Percentiles rank a stretch among this genome's conserved stretches.
Evolutionary conservation across 2,113 vertebrate species (phyloP).

Genomic region (Ceratotherium simum): DNA sequence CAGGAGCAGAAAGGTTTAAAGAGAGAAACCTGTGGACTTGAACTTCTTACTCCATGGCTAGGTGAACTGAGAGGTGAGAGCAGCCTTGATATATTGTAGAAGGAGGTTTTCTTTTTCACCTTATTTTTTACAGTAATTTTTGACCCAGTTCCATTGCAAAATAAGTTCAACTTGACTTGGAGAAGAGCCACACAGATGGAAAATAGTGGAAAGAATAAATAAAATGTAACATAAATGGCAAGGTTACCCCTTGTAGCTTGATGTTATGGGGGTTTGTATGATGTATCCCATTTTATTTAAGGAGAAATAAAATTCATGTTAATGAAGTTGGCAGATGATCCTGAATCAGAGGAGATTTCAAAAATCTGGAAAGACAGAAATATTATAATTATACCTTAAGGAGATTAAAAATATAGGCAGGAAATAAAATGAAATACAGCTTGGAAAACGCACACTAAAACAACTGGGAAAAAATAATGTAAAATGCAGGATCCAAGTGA

Average conservation of each 20-base stretch:
- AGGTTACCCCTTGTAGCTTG: conserved; percentile 14
- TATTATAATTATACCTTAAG: conserved; percentile 71
- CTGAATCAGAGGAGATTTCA: conserved; percentile 58
- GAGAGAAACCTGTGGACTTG: background rate
- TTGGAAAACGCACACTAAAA: conserved; percentile 48
- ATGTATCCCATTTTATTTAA: conserved; percentile 43
- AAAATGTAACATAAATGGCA: conserved; percentile 48
- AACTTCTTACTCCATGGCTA: background rate
- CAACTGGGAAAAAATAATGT: conserved; percentile 62
- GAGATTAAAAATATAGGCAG: conserved; percentile 74
- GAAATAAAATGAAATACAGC: conserved; percentile 77
- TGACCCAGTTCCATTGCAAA: conserved; percentile 30
- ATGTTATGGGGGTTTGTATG: background rate
- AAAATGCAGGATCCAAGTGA: conserved; percentile 57
- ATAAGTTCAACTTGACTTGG: conserved; percentile 58
- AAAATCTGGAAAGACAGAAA: conserved; percentile 59
- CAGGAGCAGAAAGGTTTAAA: background rate
- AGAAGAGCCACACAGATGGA: conserved; percentile 67
- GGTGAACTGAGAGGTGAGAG: background rate
- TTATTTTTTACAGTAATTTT: background rate
- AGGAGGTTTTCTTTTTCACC: background rate
- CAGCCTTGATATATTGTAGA: background rate
- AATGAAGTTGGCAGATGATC: conserved; percentile 73
- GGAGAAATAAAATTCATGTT: conserved; percentile 55
- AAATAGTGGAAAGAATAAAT: conserved; percentile 55